Evolutionary conservation across 2,113 vertebrate genomes (phyloP).

Genomic region (Zingel zingel): DNA sequence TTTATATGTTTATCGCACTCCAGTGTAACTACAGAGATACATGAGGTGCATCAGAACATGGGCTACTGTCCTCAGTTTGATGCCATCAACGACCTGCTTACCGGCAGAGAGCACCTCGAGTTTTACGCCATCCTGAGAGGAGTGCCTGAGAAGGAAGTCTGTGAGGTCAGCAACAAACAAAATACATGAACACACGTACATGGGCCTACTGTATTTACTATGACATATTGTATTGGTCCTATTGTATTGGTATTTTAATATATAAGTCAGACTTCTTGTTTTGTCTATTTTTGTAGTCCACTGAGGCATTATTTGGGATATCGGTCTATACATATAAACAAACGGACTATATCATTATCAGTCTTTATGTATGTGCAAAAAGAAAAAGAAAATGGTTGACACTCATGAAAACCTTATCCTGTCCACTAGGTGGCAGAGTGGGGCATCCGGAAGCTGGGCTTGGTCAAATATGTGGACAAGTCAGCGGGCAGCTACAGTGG

Average conservation of each 20-base stretch:
- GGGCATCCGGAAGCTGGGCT: slow-evolving; percentile 95
- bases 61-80: slow-evolving; percentile 99
- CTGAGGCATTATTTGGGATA: neutral
- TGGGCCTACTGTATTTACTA: too few species aligned
- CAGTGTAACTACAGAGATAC: slow-evolving; percentile 92
- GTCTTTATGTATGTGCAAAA: neutral
- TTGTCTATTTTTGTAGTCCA: neutral
- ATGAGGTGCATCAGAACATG: slow-evolving; percentile 98
- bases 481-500: slow-evolving; percentile 96
- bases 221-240: neutral
- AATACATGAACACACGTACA: neutral
- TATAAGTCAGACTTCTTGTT: neutral
- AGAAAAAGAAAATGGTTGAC: neutral
- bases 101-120: slow-evolving; percentile 96
- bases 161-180: slow-evolving; percentile 87
- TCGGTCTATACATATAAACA: neutral
- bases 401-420: neutral
- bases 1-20: slow-evolving; percentile 6
- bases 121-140: slow-evolving; percentile 97
- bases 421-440: slow-evolving; percentile 93
- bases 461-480: slow-evolving; percentile 95
- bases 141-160: slow-evolving; percentile 97
- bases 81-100: slow-evolving; percentile 95
- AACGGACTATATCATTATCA: neutral
- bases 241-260: neutral